Conservation (phyloP, 2,113 vertebrate genomes). For the Chelonoidis abingdonii region DNA sequence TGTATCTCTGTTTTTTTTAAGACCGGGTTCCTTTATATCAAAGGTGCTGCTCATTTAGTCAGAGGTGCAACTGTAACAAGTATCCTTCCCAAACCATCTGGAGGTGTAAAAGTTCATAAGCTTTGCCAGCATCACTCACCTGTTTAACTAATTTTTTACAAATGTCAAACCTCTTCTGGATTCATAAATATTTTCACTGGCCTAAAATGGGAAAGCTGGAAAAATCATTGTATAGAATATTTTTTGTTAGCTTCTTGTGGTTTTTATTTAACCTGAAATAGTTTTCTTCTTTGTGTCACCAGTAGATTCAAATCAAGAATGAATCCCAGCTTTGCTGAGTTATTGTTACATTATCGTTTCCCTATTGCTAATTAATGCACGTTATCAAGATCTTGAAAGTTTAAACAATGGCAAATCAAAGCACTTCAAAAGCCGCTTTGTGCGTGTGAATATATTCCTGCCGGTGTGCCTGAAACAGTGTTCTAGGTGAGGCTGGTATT, state of each 20-base stretch:
- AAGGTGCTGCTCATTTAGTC: background rate
- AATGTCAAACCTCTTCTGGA: background rate
- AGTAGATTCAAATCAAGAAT: background rate
- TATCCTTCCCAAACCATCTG: background rate
- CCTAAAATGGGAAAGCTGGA: background rate
- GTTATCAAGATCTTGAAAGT: background rate
- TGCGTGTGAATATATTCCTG: background rate
- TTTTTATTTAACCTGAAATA: background rate
- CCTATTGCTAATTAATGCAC: background rate
- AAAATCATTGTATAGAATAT: background rate
- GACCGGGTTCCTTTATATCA: background rate
- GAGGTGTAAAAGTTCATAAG: background rate
- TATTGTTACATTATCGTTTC: constrained; percentile 28
- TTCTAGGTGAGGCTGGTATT: background rate
- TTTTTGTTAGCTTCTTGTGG: background rate
- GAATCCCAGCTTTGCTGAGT: background rate
- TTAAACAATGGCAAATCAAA: background rate
- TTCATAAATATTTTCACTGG: constrained; percentile 46
- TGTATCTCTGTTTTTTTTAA: constrained; percentile 28
- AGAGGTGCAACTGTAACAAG: background rate
- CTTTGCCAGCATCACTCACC: constrained; percentile 4
- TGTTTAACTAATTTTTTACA: constrained; percentile 19
- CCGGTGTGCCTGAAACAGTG: background rate
- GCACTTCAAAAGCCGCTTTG: background rate
- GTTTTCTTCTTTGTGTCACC: background rate